Percentiles rank a stretch among this genome's conserved stretches.
Conservation (phyloP, 92 coral and sea anemone species). For the Scolanthus callimorphus region DNA sequence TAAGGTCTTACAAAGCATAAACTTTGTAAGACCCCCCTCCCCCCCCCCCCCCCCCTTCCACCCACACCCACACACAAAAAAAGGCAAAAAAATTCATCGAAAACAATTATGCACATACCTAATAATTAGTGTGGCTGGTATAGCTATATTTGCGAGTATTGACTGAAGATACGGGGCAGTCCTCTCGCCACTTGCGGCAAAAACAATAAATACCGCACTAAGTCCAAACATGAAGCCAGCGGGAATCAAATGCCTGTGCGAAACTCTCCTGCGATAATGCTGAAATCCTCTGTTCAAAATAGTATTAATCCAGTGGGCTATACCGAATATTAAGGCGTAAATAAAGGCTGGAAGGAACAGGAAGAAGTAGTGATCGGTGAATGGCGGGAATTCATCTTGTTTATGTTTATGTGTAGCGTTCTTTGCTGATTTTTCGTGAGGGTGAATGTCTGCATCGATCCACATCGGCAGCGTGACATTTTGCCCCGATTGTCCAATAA, state of each 20-base stretch:
- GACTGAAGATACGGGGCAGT: constrained; percentile 59
- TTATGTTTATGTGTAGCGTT: neutral
- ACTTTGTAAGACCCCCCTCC: too few species aligned
- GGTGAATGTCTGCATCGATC: constrained; percentile 21
- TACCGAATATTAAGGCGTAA: constrained; percentile 64
- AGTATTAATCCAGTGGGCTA: neutral
- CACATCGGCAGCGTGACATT: constrained; percentile 41
- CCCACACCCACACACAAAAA: too few species aligned
- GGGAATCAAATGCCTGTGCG: constrained; percentile 8
- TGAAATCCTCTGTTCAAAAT: neutral
- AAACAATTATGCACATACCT: too few species aligned
- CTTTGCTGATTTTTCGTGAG: neutral
- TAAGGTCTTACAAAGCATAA: too few species aligned
- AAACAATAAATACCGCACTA: constrained; percentile 17
- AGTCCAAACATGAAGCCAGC: constrained; percentile 8
- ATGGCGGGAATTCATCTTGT: constrained; percentile 2
- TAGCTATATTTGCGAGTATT: constrained; percentile 22
- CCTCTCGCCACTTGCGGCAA: constrained; percentile 33
- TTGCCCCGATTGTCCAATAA: constrained; percentile 36
- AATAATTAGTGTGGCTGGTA: constrained; percentile 29
- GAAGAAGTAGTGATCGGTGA: constrained; percentile 64
- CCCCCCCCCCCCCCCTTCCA: too few species aligned
- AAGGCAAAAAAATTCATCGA: too few species aligned
- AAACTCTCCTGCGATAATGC: constrained; percentile 2
- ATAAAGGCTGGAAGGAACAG: constrained; percentile 40